phyloP scores from a whole-genome alignment of 2,113 vertebrate species.

The Salvelinus alpinus region DNA sequence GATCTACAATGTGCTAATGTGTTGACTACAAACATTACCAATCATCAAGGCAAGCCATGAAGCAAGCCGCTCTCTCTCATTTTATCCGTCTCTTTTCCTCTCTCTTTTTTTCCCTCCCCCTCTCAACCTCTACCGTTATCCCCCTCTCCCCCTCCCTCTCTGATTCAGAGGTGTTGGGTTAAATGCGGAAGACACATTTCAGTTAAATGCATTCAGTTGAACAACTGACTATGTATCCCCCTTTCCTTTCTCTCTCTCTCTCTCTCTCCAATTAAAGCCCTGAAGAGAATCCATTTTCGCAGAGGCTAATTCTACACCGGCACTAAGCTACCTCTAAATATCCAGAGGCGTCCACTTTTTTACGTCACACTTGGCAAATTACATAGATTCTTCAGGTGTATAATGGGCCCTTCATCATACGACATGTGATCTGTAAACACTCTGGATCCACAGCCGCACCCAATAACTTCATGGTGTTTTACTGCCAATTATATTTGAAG shows the following conservation, averaged over 20 bases:
- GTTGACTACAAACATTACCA: not conserved
- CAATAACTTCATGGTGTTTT: not conserved
- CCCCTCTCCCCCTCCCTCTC: not conserved
- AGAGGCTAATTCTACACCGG: conserved; percentile 2
- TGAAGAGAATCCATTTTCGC: not conserved
- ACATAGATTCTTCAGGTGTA: conserved; percentile 37
- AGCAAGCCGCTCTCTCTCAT: not conserved
- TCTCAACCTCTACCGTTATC: not conserved
- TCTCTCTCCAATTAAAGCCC: conserved; percentile 5
- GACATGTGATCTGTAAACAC: conserved; percentile 27
- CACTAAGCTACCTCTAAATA: conserved; percentile 18
- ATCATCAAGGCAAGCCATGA: no score
- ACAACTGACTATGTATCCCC: no score
- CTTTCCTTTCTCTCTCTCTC: not conserved
- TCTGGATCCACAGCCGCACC: not conserved
- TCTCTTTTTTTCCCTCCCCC: not conserved
- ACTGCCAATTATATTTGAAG: no score
- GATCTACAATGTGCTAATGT: conserved; percentile 26
- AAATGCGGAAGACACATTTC: no score
- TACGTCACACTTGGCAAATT: no score
- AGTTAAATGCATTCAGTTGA: no score
- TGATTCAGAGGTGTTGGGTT: no score
- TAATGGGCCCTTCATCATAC: conserved; percentile 28
- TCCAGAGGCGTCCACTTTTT: conserved; percentile 24
- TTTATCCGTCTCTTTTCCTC: no score